phyloP scores from a whole-genome alignment of 2,888 invertebrate genomes.

The Zygaena filipendulae region DNA sequence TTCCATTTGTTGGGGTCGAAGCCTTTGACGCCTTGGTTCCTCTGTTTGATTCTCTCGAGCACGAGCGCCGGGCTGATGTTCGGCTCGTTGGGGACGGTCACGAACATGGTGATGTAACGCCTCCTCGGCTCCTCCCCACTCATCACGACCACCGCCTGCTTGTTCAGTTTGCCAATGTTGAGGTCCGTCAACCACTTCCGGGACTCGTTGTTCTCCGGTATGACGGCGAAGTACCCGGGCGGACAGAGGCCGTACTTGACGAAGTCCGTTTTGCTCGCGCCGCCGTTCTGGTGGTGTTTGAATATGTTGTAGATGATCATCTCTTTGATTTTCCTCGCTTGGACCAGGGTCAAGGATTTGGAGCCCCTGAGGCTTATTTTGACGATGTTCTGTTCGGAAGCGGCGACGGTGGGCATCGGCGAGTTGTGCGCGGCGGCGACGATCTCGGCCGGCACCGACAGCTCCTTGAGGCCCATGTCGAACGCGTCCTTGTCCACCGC shows the following conservation, averaged over 20 bases:
- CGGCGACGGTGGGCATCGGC: constrained; percentile 33
- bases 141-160: constrained; percentile 26
- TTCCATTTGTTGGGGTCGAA: constrained; percentile 45
- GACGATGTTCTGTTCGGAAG: constrained; percentile 26
- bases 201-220: constrained; percentile 42
- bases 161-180: constrained; percentile 34
- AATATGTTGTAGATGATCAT: constrained; percentile 37
- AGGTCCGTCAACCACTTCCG: constrained; percentile 35
- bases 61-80: constrained; percentile 17
- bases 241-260: constrained; percentile 38
- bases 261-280: constrained; percentile 35
- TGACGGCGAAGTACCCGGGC: constrained; percentile 38
- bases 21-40: constrained; percentile 41
- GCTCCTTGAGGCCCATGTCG: constrained; percentile 37
- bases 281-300: constrained; percentile 33
- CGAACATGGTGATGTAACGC: constrained; percentile 31
- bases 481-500: constrained; percentile 50
- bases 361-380: constrained; percentile 38
- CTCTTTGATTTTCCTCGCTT: constrained; percentile 46
- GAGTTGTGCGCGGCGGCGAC: constrained; percentile 23
- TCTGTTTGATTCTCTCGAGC: constrained; percentile 30
- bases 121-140: constrained; percentile 29
- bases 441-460: constrained; percentile 20
- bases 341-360: constrained; percentile 26
- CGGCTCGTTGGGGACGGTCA: constrained; percentile 20